Evolutionary conservation across 35 echinoderm and acorn worm species (phyloP).

Genomic region (Apostichopus californicus): DNA sequence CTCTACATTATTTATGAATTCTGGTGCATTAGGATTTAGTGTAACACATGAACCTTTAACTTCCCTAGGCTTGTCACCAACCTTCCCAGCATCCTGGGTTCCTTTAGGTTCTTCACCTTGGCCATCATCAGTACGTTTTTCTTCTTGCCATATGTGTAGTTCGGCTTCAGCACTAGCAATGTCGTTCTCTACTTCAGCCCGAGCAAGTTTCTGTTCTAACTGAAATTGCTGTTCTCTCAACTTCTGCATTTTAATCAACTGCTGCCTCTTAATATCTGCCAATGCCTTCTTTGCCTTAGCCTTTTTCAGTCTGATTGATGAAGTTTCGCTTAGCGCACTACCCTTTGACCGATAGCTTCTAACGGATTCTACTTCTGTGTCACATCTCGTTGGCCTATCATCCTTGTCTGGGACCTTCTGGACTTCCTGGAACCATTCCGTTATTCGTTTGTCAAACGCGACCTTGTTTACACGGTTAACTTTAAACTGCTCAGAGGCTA

Average conservation of each 20-base stretch:
- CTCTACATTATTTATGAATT: neutral
- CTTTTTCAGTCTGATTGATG: neutral
- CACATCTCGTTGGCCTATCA: neutral
- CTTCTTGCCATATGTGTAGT: slow-evolving; percentile 17
- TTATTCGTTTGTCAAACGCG: neutral
- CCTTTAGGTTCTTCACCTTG: neutral
- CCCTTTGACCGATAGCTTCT: neutral
- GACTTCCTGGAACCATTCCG: neutral
- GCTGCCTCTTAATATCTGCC: neutral
- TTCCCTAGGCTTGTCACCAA: neutral
- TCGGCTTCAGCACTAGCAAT: neutral
- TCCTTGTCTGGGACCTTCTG: too few species aligned
- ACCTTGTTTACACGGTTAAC: neutral
- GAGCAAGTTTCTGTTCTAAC: neutral
- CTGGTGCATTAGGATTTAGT: neutral
- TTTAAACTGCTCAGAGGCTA: neutral
- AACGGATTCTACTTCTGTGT: neutral
- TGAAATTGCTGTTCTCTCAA: slow-evolving; percentile 9
- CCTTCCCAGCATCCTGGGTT: neutral
- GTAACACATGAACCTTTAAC: neutral
- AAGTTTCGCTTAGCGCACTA: neutral
- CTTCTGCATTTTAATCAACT: neutral
- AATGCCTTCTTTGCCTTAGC: slow-evolving; percentile 19
- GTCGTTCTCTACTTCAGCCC: neutral
- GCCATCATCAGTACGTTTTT: too few species aligned